A percentile compares a stretch with the other conserved stretches of the same genome.
These are phyloP conservation scores for Sebastes elongatus DNA, from an alignment of 2,797 vertebrate species.

Conservation along the genomic window DNA sequence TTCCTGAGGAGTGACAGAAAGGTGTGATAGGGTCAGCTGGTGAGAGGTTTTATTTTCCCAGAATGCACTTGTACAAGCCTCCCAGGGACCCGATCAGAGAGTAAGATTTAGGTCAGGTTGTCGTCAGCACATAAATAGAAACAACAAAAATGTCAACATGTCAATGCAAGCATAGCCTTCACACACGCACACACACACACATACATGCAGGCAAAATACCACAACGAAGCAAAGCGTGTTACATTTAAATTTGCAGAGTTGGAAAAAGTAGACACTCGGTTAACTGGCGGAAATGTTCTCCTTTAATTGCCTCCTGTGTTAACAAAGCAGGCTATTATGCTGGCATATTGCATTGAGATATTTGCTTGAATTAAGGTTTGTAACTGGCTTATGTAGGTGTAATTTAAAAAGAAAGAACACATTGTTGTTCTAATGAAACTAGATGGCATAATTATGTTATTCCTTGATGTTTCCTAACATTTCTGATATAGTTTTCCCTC, in stretches of 20 bases:
- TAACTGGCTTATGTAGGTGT: slow-evolving; percentile 1
- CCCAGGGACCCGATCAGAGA: slow-evolving; percentile 42
- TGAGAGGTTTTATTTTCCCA: slow-evolving; percentile 50
- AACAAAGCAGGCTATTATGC: slow-evolving; percentile 3
- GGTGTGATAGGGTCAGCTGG: slow-evolving; percentile 54
- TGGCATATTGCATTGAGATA: neutral
- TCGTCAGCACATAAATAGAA: slow-evolving; percentile 55
- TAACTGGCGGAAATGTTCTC: neutral
- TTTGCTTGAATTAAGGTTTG: slow-evolving; percentile 14
- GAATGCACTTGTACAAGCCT: slow-evolving; percentile 41
- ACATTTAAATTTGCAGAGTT: slow-evolving; percentile 17
- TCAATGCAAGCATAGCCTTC: neutral
- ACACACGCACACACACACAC: neutral
- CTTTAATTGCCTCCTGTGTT: slow-evolving; percentile 9
- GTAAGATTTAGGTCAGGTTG: slow-evolving; percentile 53
- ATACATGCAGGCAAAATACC: neutral
- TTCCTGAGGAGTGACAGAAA: slow-evolving; percentile 40
- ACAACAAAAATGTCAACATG: slow-evolving; percentile 51
- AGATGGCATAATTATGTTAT: neutral
- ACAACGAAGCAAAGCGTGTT: neutral
- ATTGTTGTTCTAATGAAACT: neutral
- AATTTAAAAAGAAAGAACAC: neutral
- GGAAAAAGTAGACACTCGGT: neutral
- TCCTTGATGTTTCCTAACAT: neutral
- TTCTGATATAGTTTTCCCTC: neutral